Base-by-base conservation (phyloP, 1,140 invertebrate genomes). In the Drosophila bocqueti region DNA sequence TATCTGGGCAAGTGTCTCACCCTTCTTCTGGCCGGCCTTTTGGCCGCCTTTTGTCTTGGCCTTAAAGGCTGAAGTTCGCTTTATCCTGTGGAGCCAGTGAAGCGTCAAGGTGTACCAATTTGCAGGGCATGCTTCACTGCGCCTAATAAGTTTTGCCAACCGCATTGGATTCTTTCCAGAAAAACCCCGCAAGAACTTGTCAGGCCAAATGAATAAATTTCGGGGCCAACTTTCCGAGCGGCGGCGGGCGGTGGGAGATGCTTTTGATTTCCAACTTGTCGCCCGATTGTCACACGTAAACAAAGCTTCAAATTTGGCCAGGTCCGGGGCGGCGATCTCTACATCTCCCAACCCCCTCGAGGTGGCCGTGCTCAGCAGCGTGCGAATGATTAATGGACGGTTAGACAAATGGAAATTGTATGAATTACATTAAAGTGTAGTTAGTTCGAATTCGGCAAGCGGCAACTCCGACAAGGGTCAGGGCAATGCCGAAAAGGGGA, bases 361-460 rank as follows among this genome's bases (percentile, higher is more conserved):
- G 16, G 34, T 79, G 74, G 34, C 55, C 67, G 78, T 89, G 84
- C 52, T 83, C 85, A 84, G 74, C 84, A 81, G 84, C 85, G 85
- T 89, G 84, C 81, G 65, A 89, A 89, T 89, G 84, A 89, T 89
- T 89, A 89, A 89, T 89, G 85, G 85, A 66, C 57, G 81, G 61
- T 90, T 76, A 90, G 84, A 89, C 85, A 89, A 89, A 89, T 89
- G 85, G 84, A 89, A 89, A 89, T 89, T 84, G 81, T 84, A 85
- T 90, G 84, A 90, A 89, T 89, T 90, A 84, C 84, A 89, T 89
- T 90, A 90, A 90, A 89, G 81, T 84, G 85, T 90, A 89, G 84
- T 90, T 89, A 84, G 85, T 90, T 84, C 63, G 74, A 63, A 78
- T 71, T 78, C 79, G 61, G 57, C 59, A 79, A 63, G 50, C 79